Evolutionary conservation across 2,888 invertebrate species (phyloP), one percentile per base, ranked within the genome.

Genomic region (Limnephilus lunatus): DNA sequence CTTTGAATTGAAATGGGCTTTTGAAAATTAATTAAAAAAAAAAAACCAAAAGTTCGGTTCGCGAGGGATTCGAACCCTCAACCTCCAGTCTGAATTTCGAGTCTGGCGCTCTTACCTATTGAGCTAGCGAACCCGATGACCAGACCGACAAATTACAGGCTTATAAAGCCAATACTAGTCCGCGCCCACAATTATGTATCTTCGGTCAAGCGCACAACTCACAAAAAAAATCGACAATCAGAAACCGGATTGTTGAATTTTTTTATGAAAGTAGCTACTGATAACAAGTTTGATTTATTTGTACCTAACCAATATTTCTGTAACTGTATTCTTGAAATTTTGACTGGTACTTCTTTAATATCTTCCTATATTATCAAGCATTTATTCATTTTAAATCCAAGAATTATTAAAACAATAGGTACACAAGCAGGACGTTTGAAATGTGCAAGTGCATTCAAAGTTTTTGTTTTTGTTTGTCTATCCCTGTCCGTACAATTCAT

Each of bases 101-200:
- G 89, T 81, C 89, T 89, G 89, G 80, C n/a, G 89, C 89, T 89
- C 89, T 89, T 35, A 89, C 89, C 89, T 25, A 89, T 89, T 89
- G 89, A 89, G 89, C 89, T 89, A 89, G 81, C 89, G 89, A 89
- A 35, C 89, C 89, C n/a, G 31, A 30, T 7, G 48, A 2, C 0
- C 0, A 1, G 9, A 25, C 1, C n/a, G 68, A 68, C 5, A 68
- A 25, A 68, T 68, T 68, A 68, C 9, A 2, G n/a, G n/a, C 9
- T 68, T 68, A 25, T 68, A 68, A 68, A n/a, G 7, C 25, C 2
- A 25, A 68, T 68, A 68, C 68, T 5, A 68, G 5, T 25, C 68
- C 68, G 19, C 68, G 25, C 25, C 7, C 68, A 68, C 15, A 68
- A 25, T 9, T 5, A 68, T 68, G 7, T 68, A 3, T 19, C 19